Percentiles rank a stretch among this genome's conserved stretches.
These are phyloP conservation scores for Drosophila rhopaloa DNA, from an alignment of 1,140 invertebrate species.

Conservation along the genomic window DNA sequence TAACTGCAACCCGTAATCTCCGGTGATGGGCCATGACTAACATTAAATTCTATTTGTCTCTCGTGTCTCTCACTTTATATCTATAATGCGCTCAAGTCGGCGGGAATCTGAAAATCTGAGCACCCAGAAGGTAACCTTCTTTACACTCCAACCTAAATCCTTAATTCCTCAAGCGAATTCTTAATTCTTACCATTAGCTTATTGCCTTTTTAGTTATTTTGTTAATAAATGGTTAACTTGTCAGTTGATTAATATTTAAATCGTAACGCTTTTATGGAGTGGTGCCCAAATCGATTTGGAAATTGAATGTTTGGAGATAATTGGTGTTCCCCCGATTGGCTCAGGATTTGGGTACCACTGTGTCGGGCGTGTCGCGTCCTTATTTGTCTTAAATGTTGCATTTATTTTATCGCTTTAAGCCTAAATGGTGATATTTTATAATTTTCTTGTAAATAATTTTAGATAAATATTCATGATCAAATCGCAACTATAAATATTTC, in stretches of 20 bases:
- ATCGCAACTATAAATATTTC: not conserved
- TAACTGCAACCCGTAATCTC: conserved; percentile 6
- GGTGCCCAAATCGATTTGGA: conserved; percentile 25
- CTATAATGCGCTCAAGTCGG: conserved; percentile 7
- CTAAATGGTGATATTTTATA: not conserved
- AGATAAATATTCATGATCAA: not conserved
- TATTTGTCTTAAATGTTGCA: conserved; percentile 14
- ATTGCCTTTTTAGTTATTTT: conserved; percentile 9
- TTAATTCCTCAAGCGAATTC: not conserved
- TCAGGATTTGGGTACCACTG: conserved; percentile 45
- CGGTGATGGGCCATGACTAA: conserved; percentile 41
- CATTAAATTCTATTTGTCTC: conserved; percentile 16
- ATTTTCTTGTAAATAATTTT: not conserved
- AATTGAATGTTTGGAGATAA: not conserved
- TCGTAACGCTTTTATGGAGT: conserved; percentile 30
- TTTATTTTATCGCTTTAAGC: not conserved
- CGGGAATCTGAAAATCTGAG: conserved; percentile 4
- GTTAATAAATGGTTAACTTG: conserved; percentile 44
- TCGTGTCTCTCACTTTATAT: conserved; percentile 14
- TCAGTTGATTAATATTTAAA: conserved; percentile 4
- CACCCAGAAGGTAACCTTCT: conserved; percentile 46
- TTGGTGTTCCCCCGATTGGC: not conserved
- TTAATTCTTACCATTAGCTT: not conserved
- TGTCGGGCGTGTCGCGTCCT: conserved; percentile 46
- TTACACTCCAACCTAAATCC: conserved; percentile 1